phyloP scores from a whole-genome alignment of 2,797 vertebrate genomes.

The Sarcoramphus papa region DNA sequence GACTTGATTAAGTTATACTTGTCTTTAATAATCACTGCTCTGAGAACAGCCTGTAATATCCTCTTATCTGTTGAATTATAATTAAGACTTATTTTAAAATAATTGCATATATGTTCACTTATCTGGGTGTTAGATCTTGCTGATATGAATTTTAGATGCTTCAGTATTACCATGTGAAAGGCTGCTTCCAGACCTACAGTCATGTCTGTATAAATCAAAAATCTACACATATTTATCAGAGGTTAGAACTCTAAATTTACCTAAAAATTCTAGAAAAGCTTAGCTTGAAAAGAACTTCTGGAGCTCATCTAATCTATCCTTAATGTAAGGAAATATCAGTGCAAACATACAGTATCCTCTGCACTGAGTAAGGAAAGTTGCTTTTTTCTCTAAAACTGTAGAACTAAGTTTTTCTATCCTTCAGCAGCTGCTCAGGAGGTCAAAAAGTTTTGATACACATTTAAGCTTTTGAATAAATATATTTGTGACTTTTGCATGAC shows the following conservation, averaged over 20 bases:
- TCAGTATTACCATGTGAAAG: not conserved
- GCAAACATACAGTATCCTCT: not conserved
- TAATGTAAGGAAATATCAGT: not conserved
- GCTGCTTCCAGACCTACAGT: not conserved
- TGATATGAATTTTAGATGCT: not conserved
- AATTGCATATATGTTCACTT: not conserved
- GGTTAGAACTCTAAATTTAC: not conserved
- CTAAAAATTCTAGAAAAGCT: not conserved
- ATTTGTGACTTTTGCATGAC: not conserved
- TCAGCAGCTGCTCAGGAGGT: not conserved
- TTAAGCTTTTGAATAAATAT: not conserved
- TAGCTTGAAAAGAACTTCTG: not conserved
- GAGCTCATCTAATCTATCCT: not conserved
- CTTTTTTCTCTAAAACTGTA: not conserved
- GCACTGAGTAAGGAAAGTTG: not conserved
- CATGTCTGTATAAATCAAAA: not conserved
- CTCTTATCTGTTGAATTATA: not conserved
- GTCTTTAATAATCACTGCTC: not conserved
- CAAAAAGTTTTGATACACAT: not conserved
- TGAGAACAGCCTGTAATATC: not conserved
- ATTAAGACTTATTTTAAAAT: not conserved
- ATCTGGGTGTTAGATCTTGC: not conserved
- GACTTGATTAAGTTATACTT: not conserved
- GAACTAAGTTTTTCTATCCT: not conserved
- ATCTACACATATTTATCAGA: not conserved